Base-by-base conservation (phyloP, 2,888 invertebrate genomes). In the Yponomeuta sedellus region DNA sequence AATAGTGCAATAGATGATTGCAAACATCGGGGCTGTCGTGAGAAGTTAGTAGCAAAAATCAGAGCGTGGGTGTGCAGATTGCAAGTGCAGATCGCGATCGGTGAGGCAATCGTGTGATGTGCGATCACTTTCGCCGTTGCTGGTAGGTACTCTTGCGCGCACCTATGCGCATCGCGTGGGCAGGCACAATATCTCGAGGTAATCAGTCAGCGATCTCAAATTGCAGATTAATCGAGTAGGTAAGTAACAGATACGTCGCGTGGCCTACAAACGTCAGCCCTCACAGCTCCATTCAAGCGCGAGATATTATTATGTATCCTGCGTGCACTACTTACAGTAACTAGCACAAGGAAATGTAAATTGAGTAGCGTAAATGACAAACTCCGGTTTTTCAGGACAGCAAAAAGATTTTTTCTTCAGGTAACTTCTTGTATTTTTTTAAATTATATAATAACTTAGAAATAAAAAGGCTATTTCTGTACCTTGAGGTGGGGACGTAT, bases 41-140 rank as follows among this genome's bases (percentile, higher is more conserved):
- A 75, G 79, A 81, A 83, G 85, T 89, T 86, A 73, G 69, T 72
- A 68, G 76, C 78, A 75, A 82, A 85, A 88, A 88, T 83, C 82
- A 73, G 88, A 88, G 78, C 89, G 89, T 89, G 89, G 87, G 88
- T 85, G 79, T 62, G 77, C 74, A 72, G 75, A 85, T 81, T 78
- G 79, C 80, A 81, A 83, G 78, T 82, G 82, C 78, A 79, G 74
- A 81, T 83, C 80, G 81, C 82, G 74, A 81, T 83, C 80, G 81
- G 83, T 88, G 85, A 83, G 73, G 87, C 85, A 86, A 87, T 64
- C 70, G 70, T 69, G 67, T 75, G 74, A 75, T 79, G 78, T 16
- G 80, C 81, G 77, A 86, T 80, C 78, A 86, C 88, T 88, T 88
- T 89, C 86, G 81, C 84, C 12, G 73, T 71, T 65, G 71, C 70